These are phyloP conservation scores for Cyrtonyx montezumae DNA, from an alignment of 2,113 vertebrate species.

Conservation along the genomic window DNA sequence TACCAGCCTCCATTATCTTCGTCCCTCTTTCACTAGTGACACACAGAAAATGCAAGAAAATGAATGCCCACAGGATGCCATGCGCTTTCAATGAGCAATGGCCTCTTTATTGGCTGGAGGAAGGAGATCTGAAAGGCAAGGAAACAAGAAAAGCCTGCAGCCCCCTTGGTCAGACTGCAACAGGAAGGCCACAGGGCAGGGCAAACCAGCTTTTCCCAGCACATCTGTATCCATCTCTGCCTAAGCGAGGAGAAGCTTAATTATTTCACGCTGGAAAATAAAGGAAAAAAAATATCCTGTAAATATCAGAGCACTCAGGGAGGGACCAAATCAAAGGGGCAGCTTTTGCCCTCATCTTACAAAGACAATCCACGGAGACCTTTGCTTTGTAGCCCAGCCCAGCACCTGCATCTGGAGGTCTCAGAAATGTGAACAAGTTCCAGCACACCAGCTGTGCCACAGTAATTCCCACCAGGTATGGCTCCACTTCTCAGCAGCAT, in stretches of 20 bases:
- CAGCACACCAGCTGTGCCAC: not conserved
- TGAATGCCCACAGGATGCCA: not conserved
- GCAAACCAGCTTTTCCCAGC: not conserved
- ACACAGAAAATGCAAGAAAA: not conserved
- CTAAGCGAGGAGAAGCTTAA: conserved; percentile 47
- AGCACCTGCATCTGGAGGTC: not conserved
- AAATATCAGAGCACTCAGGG: not conserved
- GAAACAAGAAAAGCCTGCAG: not conserved
- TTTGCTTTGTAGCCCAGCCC: not conserved
- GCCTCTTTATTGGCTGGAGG: conserved; percentile 55
- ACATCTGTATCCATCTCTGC: conserved; percentile 50
- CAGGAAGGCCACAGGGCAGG: not conserved
- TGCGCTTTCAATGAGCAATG: not conserved
- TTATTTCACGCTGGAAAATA: conserved; percentile 66
- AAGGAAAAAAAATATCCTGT: conserved; percentile 35
- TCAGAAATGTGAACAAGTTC: not conserved
- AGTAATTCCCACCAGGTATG: fast-evolving
- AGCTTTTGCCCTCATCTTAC: not conserved
- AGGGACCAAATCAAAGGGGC: not conserved
- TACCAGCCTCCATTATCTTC: not conserved
- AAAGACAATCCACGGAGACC: fast-evolving
- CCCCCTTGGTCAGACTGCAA: not conserved
- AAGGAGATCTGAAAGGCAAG: conserved; percentile 9
- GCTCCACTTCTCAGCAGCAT: not conserved
- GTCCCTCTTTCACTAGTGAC: not conserved